A percentile compares a stretch with the other conserved stretches of the same genome.
phyloP scores from a whole-genome alignment of 2,888 invertebrate species.

The Ceriagrion tenellum region DNA sequence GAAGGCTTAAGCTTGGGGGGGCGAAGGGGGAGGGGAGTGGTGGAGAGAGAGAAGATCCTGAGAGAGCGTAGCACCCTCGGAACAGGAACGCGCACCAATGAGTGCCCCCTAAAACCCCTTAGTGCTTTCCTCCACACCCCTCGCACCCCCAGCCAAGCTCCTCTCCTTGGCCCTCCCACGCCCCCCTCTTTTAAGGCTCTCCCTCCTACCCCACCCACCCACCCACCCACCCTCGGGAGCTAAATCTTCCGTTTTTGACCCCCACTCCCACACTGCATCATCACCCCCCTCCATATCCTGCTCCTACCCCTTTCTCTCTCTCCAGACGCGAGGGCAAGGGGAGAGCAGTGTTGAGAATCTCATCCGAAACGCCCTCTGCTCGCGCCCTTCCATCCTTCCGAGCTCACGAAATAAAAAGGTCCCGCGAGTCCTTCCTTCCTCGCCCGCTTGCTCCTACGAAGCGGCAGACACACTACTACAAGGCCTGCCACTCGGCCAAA shows the following conservation, averaged over 20 bases:
- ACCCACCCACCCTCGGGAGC: not conserved
- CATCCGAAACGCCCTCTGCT: not conserved
- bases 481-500: not conserved
- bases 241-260: not conserved
- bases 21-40: too few species aligned
- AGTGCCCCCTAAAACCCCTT: slow-evolving; percentile 65
- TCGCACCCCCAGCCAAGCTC: not conserved
- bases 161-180: not conserved
- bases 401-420: too few species aligned
- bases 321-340: not conserved
- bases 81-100: slow-evolving; percentile 63
- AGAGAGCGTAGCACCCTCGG: slow-evolving; percentile 57
- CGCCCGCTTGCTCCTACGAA: not conserved
- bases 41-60: not conserved
- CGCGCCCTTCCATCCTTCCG: not conserved
- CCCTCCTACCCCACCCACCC: not conserved
- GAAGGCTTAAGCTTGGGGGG: slow-evolving; percentile 57
- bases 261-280: not conserved
- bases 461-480: not conserved
- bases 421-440: not conserved
- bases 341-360: not conserved
- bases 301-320: not conserved
- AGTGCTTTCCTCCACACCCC: not conserved
- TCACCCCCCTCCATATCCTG: not conserved
- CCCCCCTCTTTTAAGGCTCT: not conserved